These are phyloP conservation scores for Oenanthe oenanthe DNA, from an alignment of 2,113 vertebrate species.

Conservation along the genomic window DNA sequence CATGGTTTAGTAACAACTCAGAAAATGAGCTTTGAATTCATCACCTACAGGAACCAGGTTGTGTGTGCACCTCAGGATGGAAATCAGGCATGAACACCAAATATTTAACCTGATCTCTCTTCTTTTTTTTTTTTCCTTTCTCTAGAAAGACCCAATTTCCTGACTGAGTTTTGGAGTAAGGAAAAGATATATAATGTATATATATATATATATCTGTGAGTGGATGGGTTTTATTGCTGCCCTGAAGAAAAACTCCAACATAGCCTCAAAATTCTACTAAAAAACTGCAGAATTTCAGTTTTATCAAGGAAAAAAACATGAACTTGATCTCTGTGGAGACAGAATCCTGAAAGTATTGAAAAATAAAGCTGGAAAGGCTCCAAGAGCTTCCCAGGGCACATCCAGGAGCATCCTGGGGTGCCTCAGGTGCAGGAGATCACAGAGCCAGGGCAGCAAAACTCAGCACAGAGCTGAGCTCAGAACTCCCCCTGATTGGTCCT, in stretches of 20 bases:
- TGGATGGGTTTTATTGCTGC: neutral
- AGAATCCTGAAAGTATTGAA: neutral
- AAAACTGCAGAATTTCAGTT: neutral
- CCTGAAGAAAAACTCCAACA: neutral
- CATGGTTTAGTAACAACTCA: neutral
- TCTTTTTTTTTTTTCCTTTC: no score
- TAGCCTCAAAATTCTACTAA: neutral
- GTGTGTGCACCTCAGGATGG: neutral
- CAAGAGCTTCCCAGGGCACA: neutral
- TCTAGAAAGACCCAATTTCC: neutral
- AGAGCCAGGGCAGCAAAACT: neutral
- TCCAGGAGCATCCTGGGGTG: neutral
- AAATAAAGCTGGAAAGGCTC: neutral
- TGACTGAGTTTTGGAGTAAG: neutral
- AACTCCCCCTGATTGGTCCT: neutral
- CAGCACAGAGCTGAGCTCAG: neutral
- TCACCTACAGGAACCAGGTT: neutral
- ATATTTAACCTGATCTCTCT: neutral
- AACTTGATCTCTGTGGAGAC: neutral
- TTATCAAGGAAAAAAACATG: rapidly evolving
- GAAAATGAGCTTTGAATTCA: neutral
- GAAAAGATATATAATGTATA: neutral
- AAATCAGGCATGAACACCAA: neutral
- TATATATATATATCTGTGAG: neutral
- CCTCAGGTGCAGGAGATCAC: neutral